These are phyloP conservation scores for Oxyruncus cristatus DNA, from an alignment of 2,113 vertebrate species.

Conservation along the genomic window DNA sequence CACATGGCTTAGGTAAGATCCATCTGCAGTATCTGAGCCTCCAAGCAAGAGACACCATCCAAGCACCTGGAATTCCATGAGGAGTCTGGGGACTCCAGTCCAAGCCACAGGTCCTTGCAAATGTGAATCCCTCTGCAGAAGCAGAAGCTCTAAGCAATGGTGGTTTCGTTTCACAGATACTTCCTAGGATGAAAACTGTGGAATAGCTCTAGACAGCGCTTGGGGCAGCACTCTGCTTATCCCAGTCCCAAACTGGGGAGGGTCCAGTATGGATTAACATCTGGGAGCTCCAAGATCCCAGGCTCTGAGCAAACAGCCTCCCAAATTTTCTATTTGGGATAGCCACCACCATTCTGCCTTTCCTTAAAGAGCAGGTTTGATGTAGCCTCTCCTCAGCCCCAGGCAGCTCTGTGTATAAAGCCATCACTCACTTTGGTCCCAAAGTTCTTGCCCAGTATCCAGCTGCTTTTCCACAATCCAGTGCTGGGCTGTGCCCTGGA, in stretches of 20 bases:
- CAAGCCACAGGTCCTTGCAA: rapidly evolving
- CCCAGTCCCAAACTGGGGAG: neutral
- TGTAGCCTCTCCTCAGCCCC: neutral
- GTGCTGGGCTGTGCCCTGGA: neutral
- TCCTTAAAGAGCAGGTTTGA: neutral
- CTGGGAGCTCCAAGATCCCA: neutral
- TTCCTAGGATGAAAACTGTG: neutral
- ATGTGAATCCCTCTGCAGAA: neutral
- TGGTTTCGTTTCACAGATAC: rapidly evolving
- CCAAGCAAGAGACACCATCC: too few relatives aligned
- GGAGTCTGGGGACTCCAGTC: neutral
- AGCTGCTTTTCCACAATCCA: neutral
- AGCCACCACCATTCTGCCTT: neutral
- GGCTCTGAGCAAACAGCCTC: neutral
- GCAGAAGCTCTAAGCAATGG: rapidly evolving
- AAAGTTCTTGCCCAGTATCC: neutral
- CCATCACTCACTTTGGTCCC: neutral
- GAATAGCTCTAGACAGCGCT: neutral
- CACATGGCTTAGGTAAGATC: rapidly evolving
- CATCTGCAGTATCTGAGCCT: neutral
- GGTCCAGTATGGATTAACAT: neutral
- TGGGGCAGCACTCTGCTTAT: neutral
- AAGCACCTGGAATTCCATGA: too few relatives aligned
- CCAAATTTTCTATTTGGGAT: rapidly evolving
- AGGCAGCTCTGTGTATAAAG: neutral